Evolutionary conservation across 1,140 invertebrate species (phyloP), one percentile per base, ranked within the genome.

Genomic region (Hetaerina americana): DNA sequence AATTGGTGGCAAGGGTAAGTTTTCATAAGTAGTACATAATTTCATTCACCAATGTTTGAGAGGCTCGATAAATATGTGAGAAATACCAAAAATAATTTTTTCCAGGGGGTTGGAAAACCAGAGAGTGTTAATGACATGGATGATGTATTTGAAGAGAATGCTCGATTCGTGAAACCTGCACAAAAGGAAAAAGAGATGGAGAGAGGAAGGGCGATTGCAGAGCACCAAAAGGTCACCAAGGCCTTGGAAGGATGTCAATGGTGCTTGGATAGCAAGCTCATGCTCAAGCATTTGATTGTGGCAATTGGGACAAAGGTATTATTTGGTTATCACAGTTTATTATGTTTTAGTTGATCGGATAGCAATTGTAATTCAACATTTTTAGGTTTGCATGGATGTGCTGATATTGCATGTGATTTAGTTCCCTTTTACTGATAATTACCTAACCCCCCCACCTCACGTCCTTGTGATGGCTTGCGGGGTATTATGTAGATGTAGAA

Each of bases 271-370:
- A 91, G 89, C 24, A 84, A 85, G 66, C 87, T 86, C 72, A 88
- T 95, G 84, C 82, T 90, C 26, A 96, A 96, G 79, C 91, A 97
- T 81, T 83, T 96, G n/a, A 87, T 98, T 71, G 85, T 97, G 18
- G 87, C 90, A 25, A 87, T 92, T 78, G 92, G 91, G 25, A 85
- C 84, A 6, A 92, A 91, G 79, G 88, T 93, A 80, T n/a, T n/a
- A n/a, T n/a, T n/a, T n/a, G n/a, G n/a, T n/a, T n/a, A n/a, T n/a
- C n/a, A n/a, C n/a, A n/a, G n/a, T n/a, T n/a, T n/a, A n/a, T n/a
- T n/a, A n/a, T n/a, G n/a, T n/a, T n/a, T n/a, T n/a, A n/a, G n/a
- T n/a, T n/a, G n/a, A n/a, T n/a, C n/a, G n/a, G n/a, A n/a, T n/a
- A n/a, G n/a, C n/a, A n/a, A n/a, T n/a, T n/a, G n/a, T n/a, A n/a